Conservation (phyloP, 1,140 invertebrate species). For the Pomacea maculata region DNA sequence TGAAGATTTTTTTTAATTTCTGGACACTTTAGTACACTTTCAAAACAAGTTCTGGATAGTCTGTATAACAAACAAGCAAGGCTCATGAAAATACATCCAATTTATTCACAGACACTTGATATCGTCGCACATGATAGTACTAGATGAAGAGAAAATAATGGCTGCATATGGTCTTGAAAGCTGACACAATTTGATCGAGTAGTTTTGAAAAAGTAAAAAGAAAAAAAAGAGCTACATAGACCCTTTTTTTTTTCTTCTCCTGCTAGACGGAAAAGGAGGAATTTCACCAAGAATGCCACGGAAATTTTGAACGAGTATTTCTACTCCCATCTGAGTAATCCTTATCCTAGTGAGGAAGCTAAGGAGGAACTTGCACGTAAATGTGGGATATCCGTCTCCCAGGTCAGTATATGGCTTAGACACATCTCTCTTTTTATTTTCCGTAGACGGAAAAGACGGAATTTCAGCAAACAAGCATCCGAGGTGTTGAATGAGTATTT, state of each 20-base stretch:
- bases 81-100: too few species aligned
- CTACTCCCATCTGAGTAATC: slow-evolving; percentile 99
- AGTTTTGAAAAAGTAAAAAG: background rate
- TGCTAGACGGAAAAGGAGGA: slow-evolving; percentile 92
- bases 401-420: slow-evolving; percentile 16
- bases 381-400: slow-evolving; percentile 93
- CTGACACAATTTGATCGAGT: slow-evolving; percentile 16
- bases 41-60: too few species aligned
- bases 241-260: slow-evolving; percentile 1
- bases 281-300: slow-evolving; percentile 99
- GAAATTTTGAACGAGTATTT: slow-evolving; percentile 99
- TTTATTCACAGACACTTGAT: too few species aligned
- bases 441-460: slow-evolving; percentile 92
- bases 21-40: too few species aligned
- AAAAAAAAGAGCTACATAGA: slow-evolving; percentile 2
- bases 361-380: slow-evolving; percentile 99
- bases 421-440: slow-evolving; percentile 7
- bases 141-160: background rate
- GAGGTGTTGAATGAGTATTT: slow-evolving; percentile 99
- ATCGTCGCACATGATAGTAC: too few species aligned
- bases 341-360: slow-evolving; percentile 99
- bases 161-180: background rate
- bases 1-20: too few species aligned
- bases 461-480: slow-evolving; percentile 99
- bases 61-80: too few species aligned